These are phyloP conservation scores for Cebuella pygmaea DNA, from an alignment of 2,797 vertebrate genomes.

Conservation along the genomic window DNA sequence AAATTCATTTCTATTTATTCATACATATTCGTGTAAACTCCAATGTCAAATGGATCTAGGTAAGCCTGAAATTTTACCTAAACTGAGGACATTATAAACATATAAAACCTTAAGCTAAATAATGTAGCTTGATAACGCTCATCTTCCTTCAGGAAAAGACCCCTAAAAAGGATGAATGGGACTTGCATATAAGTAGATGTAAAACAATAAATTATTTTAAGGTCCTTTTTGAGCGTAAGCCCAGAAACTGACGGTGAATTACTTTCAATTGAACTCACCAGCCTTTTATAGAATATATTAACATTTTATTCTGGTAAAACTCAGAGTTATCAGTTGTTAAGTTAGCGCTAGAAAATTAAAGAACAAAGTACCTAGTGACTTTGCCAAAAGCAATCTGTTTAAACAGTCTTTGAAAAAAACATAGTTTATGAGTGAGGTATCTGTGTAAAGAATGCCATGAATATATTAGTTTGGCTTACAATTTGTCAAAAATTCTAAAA, in stretches of 20 bases:
- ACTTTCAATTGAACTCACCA: neutral
- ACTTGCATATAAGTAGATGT: neutral
- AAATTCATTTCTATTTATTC: conserved; percentile 15
- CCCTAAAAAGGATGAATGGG: neutral
- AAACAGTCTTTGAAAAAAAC: neutral
- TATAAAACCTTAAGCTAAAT: neutral
- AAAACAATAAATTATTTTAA: conserved; percentile 28
- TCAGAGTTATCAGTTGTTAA: neutral
- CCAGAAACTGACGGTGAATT: neutral
- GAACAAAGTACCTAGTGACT: neutral
- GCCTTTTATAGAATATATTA: neutral
- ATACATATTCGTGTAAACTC: neutral
- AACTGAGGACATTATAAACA: neutral
- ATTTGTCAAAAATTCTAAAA: neutral
- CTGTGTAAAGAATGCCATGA: neutral
- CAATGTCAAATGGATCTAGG: neutral
- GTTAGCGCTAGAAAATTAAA: conserved; percentile 22
- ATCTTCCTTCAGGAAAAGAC: neutral
- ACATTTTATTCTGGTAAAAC: conserved; percentile 33
- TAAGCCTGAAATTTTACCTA: neutral
- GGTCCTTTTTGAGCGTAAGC: neutral
- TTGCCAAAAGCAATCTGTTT: neutral
- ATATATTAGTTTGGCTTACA: neutral
- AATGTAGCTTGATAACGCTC: neutral
- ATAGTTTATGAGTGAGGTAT: neutral